Evolutionary conservation across 2,113 vertebrate genomes (phyloP).

Genomic region (Hassar affinis): DNA sequence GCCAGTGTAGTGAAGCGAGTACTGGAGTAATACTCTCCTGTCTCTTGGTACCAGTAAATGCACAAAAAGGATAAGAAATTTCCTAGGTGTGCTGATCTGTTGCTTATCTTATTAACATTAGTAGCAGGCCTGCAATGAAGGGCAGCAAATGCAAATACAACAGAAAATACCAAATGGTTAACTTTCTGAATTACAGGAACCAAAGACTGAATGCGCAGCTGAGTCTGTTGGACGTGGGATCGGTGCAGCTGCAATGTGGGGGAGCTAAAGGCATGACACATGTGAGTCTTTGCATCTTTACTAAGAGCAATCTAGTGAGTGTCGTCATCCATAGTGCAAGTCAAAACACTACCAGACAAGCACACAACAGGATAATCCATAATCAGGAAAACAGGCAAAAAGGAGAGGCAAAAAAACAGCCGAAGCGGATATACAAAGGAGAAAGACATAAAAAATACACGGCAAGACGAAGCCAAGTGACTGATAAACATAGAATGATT

Average conservation of each 20-base stretch:
- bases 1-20: too few relatives aligned
- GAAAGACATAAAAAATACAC: neutral
- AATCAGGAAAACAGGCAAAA: conserved; percentile 7
- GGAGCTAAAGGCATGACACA: conserved; percentile 6
- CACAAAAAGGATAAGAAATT: neutral
- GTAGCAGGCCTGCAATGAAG: neutral
- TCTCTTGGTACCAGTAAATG: too few relatives aligned
- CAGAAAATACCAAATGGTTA: neutral
- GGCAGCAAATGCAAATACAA: neutral
- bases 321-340: conserved; percentile 9
- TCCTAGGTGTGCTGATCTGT: neutral
- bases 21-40: too few relatives aligned
- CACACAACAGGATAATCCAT: conserved; percentile 15
- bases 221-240: neutral
- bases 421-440: conserved; percentile 14
- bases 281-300: neutral
- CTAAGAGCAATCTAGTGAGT: conserved; percentile 1
- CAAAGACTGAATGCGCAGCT: neutral
- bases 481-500: conserved; percentile 7
- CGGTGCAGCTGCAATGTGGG: neutral
- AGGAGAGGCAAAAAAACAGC: neutral
- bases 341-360: conserved; percentile 11
- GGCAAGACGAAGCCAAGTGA: neutral
- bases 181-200: conserved; percentile 6
- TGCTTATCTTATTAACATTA: neutral